Evolutionary conservation across 2,888 invertebrate genomes (phyloP).

Genomic region (Apodemia duryi): DNA sequence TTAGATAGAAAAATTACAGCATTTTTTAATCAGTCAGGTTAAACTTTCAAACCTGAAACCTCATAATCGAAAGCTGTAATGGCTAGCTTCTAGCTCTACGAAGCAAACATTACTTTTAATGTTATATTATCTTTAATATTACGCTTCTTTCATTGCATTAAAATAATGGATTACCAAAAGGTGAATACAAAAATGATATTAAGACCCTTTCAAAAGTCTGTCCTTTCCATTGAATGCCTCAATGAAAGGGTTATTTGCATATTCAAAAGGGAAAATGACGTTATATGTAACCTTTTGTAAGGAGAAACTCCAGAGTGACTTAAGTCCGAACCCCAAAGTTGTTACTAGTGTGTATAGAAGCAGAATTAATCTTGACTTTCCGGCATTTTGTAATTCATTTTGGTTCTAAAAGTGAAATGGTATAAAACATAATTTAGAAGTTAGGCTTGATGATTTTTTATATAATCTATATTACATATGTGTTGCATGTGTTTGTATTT

Average conservation of each 20-base stretch:
- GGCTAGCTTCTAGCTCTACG: too few species aligned
- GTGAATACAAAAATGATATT: background rate
- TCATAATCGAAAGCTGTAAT: too few species aligned
- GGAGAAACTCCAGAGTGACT: background rate
- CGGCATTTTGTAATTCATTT: background rate
- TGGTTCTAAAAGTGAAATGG: background rate
- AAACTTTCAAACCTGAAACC: too few species aligned
- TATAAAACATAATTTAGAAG: too few species aligned
- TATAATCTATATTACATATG: too few species aligned
- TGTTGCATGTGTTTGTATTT: too few species aligned
- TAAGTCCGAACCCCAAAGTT: background rate
- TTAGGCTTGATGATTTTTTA: too few species aligned
- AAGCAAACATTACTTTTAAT: too few species aligned
- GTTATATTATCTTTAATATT: background rate
- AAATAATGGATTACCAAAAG: constrained; percentile 2
- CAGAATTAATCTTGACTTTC: constrained; percentile 4
- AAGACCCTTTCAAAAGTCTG: background rate
- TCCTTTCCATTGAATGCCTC: background rate
- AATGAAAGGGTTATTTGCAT: constrained; percentile 7
- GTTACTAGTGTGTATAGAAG: constrained; percentile 3
- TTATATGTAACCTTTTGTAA: constrained; percentile 4
- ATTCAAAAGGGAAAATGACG: background rate
- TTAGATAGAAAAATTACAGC: too few species aligned
- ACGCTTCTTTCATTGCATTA: background rate
- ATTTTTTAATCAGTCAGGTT: too few species aligned